Percentiles rank a stretch among this genome's conserved stretches.
These are phyloP conservation scores for Acropternis orthonyx DNA, from an alignment of 2,797 vertebrate species.

Conservation along the genomic window DNA sequence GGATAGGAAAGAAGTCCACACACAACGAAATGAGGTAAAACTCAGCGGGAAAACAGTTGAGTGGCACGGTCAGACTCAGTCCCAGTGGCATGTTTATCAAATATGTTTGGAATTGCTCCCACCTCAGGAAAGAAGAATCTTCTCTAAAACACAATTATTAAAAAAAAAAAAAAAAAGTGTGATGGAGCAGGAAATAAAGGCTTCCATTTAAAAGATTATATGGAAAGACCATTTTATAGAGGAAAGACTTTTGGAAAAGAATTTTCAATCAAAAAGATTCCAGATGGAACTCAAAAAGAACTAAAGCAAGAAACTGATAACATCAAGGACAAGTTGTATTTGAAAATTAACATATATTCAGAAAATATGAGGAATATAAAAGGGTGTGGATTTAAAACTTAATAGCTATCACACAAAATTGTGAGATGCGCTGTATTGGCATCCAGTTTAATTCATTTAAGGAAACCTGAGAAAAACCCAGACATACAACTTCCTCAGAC, in stretches of 20 bases:
- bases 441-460: neutral
- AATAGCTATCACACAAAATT: neutral
- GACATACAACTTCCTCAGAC: neutral
- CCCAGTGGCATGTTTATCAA: neutral
- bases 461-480: neutral
- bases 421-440: neutral
- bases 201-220: neutral
- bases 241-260: neutral
- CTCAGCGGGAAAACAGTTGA: neutral
- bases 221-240: neutral
- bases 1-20: neutral
- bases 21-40: neutral
- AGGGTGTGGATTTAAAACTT: neutral
- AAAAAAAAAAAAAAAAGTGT: neutral
- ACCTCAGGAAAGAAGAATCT: neutral
- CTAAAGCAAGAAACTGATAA: neutral
- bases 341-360: neutral
- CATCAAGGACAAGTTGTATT: neutral
- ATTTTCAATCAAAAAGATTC: neutral
- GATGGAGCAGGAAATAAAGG: neutral
- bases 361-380: neutral
- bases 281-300: neutral
- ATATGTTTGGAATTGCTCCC: neutral
- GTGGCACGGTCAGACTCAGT: neutral
- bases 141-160: neutral